Evolutionary conservation across 2,797 vertebrate species (phyloP).

Genomic region (Ictinia mississippiensis): DNA sequence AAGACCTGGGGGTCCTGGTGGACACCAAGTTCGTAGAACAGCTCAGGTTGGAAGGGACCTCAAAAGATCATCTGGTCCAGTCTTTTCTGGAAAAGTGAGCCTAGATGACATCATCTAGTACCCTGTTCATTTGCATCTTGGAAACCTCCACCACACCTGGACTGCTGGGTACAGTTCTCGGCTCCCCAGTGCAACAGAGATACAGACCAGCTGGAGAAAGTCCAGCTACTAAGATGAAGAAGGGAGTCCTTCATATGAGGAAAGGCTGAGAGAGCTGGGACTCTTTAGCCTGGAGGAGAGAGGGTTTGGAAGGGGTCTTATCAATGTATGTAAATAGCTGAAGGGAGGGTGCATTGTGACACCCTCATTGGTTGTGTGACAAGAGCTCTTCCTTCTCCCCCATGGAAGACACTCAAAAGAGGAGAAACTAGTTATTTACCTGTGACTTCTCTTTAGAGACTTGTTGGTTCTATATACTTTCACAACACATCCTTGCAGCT

Average conservation of each 20-base stretch:
- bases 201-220: background rate
- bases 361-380: background rate
- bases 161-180: background rate
- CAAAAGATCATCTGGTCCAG: background rate
- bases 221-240: background rate
- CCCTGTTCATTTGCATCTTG: rapidly evolving
- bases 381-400: background rate
- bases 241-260: background rate
- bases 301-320: background rate
- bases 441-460: background rate
- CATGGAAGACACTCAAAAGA: background rate
- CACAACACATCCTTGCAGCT: background rate
- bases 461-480: background rate
- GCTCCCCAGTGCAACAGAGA: background rate
- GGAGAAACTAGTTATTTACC: background rate
- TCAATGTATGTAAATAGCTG: background rate
- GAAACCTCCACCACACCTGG: background rate
- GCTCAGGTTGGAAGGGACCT: background rate
- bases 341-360: background rate
- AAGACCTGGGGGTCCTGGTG: background rate
- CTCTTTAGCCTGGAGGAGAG: background rate
- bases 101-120: background rate
- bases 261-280: background rate
- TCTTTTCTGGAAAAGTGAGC: background rate
- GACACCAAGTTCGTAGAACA: background rate